These are phyloP conservation scores for Pherbina coryleti DNA, from an alignment of 2,888 invertebrate genomes.

Conservation along the genomic window DNA sequence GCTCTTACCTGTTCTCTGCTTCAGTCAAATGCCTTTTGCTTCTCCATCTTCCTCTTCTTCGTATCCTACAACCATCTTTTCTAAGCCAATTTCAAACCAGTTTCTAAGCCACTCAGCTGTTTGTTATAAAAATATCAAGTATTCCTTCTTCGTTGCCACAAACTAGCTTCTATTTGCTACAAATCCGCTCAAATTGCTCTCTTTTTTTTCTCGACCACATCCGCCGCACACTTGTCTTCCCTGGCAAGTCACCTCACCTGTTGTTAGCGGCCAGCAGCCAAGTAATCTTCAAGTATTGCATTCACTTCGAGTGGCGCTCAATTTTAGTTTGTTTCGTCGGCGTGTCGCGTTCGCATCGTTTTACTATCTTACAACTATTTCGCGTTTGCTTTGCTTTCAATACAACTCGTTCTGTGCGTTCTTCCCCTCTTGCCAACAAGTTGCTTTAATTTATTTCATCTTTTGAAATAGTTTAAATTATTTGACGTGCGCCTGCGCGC, in stretches of 20 bases:
- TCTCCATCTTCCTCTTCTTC: constrained; percentile 9
- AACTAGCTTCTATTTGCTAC: background rate
- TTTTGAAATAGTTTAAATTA: background rate
- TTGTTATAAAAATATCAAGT: constrained; percentile 3
- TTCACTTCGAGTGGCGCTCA: background rate
- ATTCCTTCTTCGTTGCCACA: background rate
- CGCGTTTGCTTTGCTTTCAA: background rate
- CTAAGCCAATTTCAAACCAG: constrained; percentile 36
- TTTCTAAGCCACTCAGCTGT: constrained; percentile 43
- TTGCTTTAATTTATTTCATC: background rate
- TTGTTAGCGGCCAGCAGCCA: background rate
- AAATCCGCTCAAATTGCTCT: background rate
- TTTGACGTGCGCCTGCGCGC: background rate
- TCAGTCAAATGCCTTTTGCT: background rate
- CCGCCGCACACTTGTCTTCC: background rate
- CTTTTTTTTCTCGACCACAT: background rate
- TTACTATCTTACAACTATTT: background rate
- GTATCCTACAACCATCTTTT: constrained; percentile 7
- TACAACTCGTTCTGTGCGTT: background rate
- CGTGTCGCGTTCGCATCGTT: constrained; percentile 31
- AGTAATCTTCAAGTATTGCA: background rate
- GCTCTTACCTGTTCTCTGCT: background rate
- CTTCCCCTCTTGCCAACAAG: background rate
- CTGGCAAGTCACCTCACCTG: background rate
- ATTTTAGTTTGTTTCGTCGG: constrained; percentile 25